phyloP scores from a whole-genome alignment of 1,140 invertebrate species.

The Macrosteles quadrilineatus region DNA sequence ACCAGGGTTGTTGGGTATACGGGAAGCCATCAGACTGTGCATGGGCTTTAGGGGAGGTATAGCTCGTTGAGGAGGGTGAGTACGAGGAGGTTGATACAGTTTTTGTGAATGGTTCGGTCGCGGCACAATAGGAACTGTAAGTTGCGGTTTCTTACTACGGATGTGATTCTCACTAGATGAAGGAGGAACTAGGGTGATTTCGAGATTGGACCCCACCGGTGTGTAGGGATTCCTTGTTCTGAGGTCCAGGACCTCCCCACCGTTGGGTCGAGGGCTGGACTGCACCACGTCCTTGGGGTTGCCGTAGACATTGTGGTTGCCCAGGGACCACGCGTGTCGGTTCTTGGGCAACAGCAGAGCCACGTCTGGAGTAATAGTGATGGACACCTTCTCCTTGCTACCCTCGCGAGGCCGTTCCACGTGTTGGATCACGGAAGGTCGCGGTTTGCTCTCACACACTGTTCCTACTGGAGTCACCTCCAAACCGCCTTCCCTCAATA shows the following conservation, averaged over 20 bases:
- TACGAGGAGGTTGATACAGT: conserved; percentile 12
- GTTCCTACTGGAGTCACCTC: conserved; percentile 66
- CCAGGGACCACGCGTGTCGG: conserved; percentile 36
- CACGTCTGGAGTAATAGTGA: conserved; percentile 58
- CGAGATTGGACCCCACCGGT: conserved; percentile 57
- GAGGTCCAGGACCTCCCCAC: conserved; percentile 47
- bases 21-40: no score
- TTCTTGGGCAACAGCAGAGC: conserved; percentile 47
- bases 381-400: conserved; percentile 48
- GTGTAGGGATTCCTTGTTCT: conserved; percentile 43
- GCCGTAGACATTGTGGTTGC: conserved; percentile 66
- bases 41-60: not conserved
- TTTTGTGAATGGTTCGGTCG: not conserved
- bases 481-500: conserved; percentile 68
- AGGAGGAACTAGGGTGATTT: conserved; percentile 59
- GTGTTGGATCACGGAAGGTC: conserved; percentile 48
- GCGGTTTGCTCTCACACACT: conserved; percentile 45
- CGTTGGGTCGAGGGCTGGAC: conserved; percentile 46
- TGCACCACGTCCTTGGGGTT: conserved; percentile 67
- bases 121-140: not conserved
- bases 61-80: not conserved
- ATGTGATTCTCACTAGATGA: not conserved
- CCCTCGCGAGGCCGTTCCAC: conserved; percentile 29
- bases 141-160: not conserved
- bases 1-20: not conserved